phyloP scores from a whole-genome alignment of 2,113 vertebrate species.

The Plecotus auritus region DNA sequence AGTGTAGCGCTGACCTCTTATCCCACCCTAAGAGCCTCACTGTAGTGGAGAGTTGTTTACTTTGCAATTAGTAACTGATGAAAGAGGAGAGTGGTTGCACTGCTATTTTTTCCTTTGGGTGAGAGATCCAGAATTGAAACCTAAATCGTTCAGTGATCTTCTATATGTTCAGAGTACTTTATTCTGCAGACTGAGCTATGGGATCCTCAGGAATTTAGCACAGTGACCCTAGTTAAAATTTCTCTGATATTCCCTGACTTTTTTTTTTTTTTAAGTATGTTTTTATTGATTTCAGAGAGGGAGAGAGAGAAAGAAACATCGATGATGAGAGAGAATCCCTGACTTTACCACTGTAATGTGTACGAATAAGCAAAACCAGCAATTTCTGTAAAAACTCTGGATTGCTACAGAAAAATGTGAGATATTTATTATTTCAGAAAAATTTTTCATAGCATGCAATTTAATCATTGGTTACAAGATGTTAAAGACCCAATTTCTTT shows the following conservation, averaged over 20 bases:
- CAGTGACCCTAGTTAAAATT: background rate
- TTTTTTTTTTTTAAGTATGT: background rate
- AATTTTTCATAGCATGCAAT: background rate
- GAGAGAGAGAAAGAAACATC: too few relatives aligned
- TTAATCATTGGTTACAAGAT: background rate
- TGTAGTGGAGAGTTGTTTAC: background rate
- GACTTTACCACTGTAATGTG: constrained; percentile 4
- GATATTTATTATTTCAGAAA: background rate
- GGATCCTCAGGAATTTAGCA: constrained; percentile 36
- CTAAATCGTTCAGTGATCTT: background rate
- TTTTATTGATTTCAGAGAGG: too few relatives aligned
- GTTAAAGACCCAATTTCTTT: background rate
- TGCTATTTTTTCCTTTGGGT: background rate
- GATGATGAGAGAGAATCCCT: background rate
- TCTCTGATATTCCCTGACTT: constrained; percentile 24
- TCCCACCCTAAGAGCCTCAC: background rate
- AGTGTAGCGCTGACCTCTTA: background rate
- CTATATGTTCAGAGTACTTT: background rate
- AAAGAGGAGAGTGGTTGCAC: background rate
- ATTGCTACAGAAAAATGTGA: background rate
- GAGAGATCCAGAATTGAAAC: background rate
- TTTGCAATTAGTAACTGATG: background rate
- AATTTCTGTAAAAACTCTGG: constrained; percentile 21
- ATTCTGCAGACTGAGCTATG: background rate
- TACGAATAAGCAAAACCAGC: constrained; percentile 16